Evolutionary conservation across 2,888 invertebrate genomes (phyloP).

Genomic region (Labia minor): DNA sequence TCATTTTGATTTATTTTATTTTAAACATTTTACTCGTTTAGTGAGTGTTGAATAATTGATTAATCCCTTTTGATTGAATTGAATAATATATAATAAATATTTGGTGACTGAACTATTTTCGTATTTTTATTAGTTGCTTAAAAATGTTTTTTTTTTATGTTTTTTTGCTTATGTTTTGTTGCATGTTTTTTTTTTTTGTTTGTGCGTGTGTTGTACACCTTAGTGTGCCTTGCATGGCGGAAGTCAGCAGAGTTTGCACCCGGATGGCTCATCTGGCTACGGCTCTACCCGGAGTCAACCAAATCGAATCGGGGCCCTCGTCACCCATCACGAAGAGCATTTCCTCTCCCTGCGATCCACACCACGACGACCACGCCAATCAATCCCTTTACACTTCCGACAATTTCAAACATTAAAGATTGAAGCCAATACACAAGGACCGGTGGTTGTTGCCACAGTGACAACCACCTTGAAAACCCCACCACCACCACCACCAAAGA

Average conservation of each 20-base stretch:
- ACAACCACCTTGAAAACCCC: not conserved
- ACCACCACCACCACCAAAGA: no score
- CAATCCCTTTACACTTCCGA: conserved; percentile 25
- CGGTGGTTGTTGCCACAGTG: not conserved
- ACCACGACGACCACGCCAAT: conserved; percentile 19
- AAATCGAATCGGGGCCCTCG: not conserved
- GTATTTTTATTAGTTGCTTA: no score
- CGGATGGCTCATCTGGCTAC: conserved; percentile 39
- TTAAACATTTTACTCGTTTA: no score
- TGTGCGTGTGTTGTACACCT: conserved; percentile 24
- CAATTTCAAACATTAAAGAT: conserved; percentile 30
- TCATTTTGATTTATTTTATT: no score
- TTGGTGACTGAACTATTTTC: no score
- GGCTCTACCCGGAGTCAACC: conserved; percentile 38
- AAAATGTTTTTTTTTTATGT: conserved; percentile 25
- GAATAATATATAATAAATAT: no score
- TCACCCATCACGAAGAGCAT: conserved; percentile 18
- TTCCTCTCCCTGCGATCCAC: conserved; percentile 26
- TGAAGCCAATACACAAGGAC: conserved; percentile 19
- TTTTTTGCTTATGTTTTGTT: conserved; percentile 24
- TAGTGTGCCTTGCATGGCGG: conserved; percentile 24
- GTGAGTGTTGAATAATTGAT: no score
- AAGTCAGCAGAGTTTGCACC: conserved; percentile 35
- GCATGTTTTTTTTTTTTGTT: conserved; percentile 24
- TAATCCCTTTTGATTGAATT: no score